Evolutionary conservation across 2,113 vertebrate genomes (phyloP).

Genomic region (Catharus fuscescens): DNA sequence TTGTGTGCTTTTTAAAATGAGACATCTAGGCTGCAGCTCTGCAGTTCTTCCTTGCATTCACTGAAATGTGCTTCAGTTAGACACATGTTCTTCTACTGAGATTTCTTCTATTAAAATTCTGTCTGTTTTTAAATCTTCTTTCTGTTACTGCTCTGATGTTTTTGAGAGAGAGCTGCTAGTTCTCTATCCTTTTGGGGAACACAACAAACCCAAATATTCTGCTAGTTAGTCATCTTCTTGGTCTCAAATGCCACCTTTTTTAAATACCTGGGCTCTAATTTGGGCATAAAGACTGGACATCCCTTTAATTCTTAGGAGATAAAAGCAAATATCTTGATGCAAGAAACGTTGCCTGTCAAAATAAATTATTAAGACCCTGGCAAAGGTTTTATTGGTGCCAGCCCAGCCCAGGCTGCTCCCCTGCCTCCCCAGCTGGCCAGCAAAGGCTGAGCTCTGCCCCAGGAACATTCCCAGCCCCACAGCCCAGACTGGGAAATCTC

Average conservation of each 20-base stretch:
- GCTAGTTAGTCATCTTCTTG: background rate
- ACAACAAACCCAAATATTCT: background rate
- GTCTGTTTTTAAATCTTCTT: accelerated
- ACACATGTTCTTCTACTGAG: background rate
- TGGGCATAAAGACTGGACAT: background rate
- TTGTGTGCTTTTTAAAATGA: background rate
- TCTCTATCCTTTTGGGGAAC: background rate
- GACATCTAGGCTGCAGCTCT: background rate
- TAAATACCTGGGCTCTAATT: background rate
- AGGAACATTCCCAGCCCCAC: accelerated
- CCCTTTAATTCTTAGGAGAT: background rate
- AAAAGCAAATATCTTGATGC: background rate
- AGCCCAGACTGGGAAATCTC: accelerated
- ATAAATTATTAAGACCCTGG: background rate
- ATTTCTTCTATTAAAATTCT: background rate
- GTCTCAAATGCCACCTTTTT: background rate
- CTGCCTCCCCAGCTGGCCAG: background rate
- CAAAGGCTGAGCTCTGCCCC: background rate
- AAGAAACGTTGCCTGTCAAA: background rate
- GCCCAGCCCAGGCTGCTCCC: background rate
- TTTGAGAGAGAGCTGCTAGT: background rate
- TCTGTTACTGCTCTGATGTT: background rate
- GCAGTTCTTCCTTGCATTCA: background rate
- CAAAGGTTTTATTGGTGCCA: background rate
- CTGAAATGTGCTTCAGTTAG: background rate